phyloP scores from a whole-genome alignment of 2,797 vertebrate genomes.

The Nyctibius grandis region DNA sequence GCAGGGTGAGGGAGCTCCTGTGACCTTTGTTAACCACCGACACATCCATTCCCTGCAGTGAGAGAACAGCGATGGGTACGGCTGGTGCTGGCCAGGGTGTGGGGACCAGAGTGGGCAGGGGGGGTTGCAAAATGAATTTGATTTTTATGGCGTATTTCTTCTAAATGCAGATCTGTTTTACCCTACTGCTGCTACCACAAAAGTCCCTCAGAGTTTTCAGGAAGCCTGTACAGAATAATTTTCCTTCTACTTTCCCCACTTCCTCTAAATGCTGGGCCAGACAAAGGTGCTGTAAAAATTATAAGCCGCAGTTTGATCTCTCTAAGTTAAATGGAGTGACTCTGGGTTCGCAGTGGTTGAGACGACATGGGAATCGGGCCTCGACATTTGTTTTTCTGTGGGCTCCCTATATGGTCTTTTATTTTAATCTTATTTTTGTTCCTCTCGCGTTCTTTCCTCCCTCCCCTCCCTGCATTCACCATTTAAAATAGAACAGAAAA shows the following conservation, averaged over 20 bases:
- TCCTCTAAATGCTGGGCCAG: slow-evolving; percentile 4
- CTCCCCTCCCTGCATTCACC: background rate
- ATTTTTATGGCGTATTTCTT: background rate
- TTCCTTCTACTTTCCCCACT: slow-evolving; percentile 29
- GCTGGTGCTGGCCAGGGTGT: too few species aligned
- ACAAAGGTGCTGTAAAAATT: background rate
- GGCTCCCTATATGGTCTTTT: background rate
- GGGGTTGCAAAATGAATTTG: background rate
- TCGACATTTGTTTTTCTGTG: background rate
- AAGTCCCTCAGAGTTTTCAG: background rate
- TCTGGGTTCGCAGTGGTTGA: background rate
- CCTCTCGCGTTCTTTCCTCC: background rate
- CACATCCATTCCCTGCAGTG: accelerated
- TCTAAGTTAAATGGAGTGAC: background rate
- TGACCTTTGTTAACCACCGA: background rate
- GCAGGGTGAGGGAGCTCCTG: background rate
- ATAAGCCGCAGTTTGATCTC: background rate
- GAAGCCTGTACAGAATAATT: slow-evolving; percentile 1
- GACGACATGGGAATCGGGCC: background rate
- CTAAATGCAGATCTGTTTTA: background rate
- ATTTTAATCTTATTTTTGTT: slow-evolving; percentile 16
- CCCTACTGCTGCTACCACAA: background rate
- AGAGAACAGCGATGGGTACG: background rate
- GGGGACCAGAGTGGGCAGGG: background rate
- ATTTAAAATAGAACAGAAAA: background rate